Base-by-base conservation (phyloP, 2,888 invertebrate species). In the Microctonus brassicae region DNA sequence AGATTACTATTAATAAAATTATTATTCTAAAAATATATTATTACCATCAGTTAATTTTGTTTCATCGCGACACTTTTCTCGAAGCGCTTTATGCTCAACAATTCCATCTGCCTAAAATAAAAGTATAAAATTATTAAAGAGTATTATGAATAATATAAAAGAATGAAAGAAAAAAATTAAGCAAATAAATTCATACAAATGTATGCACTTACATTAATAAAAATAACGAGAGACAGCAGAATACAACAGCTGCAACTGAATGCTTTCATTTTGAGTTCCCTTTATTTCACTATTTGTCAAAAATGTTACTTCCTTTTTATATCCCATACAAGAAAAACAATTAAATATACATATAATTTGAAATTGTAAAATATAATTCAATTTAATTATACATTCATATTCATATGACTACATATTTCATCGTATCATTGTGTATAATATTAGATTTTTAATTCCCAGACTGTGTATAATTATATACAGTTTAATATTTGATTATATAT, bases 11-110 rank as follows among this genome's bases (percentile, higher is more conserved):
- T 2, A 34, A 24, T 36, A 26, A n/a, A 0, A 26, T n/a, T 63
- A 9, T 58, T 61, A 63, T 52, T 20, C 17, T 26, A 22, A 55
- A 24, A 22, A 58, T 29, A 58, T 29, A 5, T 13, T 47, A 26
- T 22, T 73, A 76, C 75, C 70, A 24, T 65, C 39, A 10, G 58
- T 70, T 39, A 75, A 67, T 9, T 62, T 72, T 9, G 62, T 24
- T 42, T 76, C 73, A 2, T 57, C 10, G 3, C 20, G 62, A 52
- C 75, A 76, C 34, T 68, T 76, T 6, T 70, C 62, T 53, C 75
- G 70, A 20, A 64, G 42, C 10, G 57, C n/a, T 20, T 52, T 63
- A 52, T 71, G 69, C 11, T 72, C 68, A 61, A 70, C 70, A 13
- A 39, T n/a, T 42, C 58, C 73, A 33, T 26, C 68, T 34, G 55